phyloP scores from a whole-genome alignment of 1,140 invertebrate genomes.

The Varroa destructor region DNA sequence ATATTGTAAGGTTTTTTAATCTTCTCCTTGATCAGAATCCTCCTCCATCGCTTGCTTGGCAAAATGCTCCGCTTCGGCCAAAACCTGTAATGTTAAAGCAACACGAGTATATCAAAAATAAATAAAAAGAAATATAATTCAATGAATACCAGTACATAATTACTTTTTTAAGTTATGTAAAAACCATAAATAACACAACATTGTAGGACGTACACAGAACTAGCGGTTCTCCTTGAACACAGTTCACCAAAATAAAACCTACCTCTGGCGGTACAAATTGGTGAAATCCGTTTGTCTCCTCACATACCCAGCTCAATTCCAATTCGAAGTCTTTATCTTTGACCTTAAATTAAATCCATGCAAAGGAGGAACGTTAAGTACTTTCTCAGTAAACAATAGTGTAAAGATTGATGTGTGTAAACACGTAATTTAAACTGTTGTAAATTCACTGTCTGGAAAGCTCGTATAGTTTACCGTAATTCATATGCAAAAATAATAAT shows the following conservation, averaged over 20 bases:
- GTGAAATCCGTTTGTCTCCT: constrained; percentile 60
- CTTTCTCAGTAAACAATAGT: too few species aligned
- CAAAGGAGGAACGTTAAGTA: too few species aligned
- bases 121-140: too few species aligned
- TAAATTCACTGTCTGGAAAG: too few species aligned
- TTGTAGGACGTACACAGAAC: too few species aligned
- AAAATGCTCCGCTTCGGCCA: background rate
- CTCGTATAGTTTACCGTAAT: too few species aligned
- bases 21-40: constrained; percentile 19
- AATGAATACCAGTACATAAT: background rate
- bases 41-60: constrained; percentile 20
- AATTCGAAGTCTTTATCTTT: constrained; percentile 97
- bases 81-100: background rate
- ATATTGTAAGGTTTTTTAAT: background rate
- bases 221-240: background rate
- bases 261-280: constrained; percentile 53
- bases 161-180: background rate
- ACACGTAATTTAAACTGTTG: too few species aligned
- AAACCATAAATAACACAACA: background rate
- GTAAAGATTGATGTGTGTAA: too few species aligned
- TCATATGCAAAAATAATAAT: too few species aligned
- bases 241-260: constrained; percentile 33
- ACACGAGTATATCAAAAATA: too few species aligned
- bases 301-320: constrained; percentile 90
- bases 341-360: constrained; percentile 40